A percentile compares a stretch with the other conserved stretches of the same genome.
phyloP scores from a whole-genome alignment of 2,888 invertebrate genomes.

The Listrodromus nycthemerus region DNA sequence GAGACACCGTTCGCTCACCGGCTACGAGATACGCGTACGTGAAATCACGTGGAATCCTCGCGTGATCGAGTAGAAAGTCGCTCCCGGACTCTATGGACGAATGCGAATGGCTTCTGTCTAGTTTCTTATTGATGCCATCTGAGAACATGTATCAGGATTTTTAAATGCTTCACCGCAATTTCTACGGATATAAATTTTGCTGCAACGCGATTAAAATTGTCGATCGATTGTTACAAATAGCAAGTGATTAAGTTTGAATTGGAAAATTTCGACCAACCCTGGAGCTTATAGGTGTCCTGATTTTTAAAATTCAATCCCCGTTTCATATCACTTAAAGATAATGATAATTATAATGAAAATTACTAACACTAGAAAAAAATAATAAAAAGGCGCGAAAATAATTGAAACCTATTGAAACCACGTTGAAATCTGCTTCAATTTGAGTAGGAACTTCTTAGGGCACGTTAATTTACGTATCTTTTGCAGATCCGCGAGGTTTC shows the following conservation, averaged over 20 bases:
- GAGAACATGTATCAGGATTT: constrained; percentile 30
- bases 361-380: too few species aligned
- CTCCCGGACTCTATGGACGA: constrained; percentile 49
- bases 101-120: constrained; percentile 57
- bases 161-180: neutral
- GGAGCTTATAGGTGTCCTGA: too few species aligned
- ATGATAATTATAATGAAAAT: too few species aligned
- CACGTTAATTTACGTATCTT: neutral
- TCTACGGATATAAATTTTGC: neutral
- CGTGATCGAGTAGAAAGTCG: constrained; percentile 65
- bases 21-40: constrained; percentile 37
- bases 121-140: constrained; percentile 34
- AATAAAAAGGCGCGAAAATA: too few species aligned
- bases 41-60: constrained; percentile 62
- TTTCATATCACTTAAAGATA: too few species aligned
- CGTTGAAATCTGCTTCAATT: neutral
- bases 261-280: neutral
- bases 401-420: too few species aligned
- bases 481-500: neutral
- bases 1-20: constrained; percentile 39
- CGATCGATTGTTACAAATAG: too few species aligned
- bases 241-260: too few species aligned
- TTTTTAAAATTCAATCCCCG: too few species aligned
- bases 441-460: neutral
- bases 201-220: neutral